Percentiles rank a stretch among this genome's conserved stretches.
These are phyloP conservation scores for Pholis gunnellus DNA, from an alignment of 2,113 vertebrate genomes.

Conservation along the genomic window DNA sequence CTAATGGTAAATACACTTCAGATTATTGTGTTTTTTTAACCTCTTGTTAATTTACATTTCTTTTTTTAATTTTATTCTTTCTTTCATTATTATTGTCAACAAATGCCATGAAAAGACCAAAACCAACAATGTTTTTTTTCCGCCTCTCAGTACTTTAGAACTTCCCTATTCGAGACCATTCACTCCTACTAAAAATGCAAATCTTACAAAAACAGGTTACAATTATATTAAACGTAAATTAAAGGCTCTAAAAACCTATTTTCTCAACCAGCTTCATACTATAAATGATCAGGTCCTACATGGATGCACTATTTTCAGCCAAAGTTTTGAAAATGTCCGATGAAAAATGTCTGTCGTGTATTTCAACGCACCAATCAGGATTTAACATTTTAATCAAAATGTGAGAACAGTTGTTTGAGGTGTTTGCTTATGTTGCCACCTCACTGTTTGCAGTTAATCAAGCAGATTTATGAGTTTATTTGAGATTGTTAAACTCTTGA, in stretches of 20 bases:
- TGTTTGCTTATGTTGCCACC: neutral
- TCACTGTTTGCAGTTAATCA: neutral
- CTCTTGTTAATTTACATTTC: neutral
- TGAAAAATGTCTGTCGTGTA: neutral
- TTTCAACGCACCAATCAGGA: neutral
- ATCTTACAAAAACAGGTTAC: neutral
- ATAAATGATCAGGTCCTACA: neutral
- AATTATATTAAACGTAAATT: too few relatives aligned
- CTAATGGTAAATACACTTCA: neutral
- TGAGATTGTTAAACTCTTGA: neutral
- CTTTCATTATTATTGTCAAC: neutral
- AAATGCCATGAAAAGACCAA: neutral
- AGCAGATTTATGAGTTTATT: neutral
- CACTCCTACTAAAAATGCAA: neutral
- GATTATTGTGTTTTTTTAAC: neutral
- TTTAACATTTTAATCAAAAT: neutral
- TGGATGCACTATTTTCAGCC: neutral
- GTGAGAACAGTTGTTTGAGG: neutral
- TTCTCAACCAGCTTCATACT: neutral
- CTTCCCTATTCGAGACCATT: neutral
- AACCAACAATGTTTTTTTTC: neutral
- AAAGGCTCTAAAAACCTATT: too few relatives aligned
- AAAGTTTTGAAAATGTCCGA: neutral
- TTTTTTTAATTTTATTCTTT: neutral
- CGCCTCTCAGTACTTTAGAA: neutral